Percentiles rank a stretch among this genome's conserved stretches.
Evolutionary conservation across 2,888 invertebrate species (phyloP).

Genomic region (Hypselothyrea guttata): DNA sequence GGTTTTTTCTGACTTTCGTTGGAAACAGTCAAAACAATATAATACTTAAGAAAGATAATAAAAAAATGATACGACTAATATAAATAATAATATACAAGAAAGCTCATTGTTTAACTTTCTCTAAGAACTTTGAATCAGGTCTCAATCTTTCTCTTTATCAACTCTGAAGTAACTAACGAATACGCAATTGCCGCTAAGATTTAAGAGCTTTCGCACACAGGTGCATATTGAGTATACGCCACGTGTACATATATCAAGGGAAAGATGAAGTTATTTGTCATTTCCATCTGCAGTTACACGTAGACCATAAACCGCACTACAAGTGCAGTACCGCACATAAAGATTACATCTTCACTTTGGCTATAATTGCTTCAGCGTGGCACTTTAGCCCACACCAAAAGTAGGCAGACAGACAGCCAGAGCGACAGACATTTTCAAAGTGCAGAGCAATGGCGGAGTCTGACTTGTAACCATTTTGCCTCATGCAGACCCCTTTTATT

Average conservation of each 20-base stretch:
- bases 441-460: constrained; percentile 20
- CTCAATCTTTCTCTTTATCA: background rate
- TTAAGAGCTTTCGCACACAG: constrained; percentile 1
- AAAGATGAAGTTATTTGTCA: constrained; percentile 59
- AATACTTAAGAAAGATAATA: too few relatives aligned
- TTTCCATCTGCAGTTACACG: constrained; percentile 41
- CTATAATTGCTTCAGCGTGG: constrained; percentile 69
- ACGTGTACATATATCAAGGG: constrained; percentile 19
- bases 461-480: constrained; percentile 1
- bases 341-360: constrained; percentile 67
- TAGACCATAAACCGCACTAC: constrained; percentile 15
- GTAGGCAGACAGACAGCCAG: background rate
- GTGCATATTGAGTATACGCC: too few relatives aligned
- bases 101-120: too few relatives aligned
- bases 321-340: constrained; percentile 32
- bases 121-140: background rate
- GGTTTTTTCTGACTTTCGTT: too few relatives aligned
- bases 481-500: constrained; percentile 1
- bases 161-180: background rate
- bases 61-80: too few relatives aligned
- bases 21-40: too few relatives aligned
- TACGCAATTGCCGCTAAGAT: background rate
- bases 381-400: constrained; percentile 37
- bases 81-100: too few relatives aligned
- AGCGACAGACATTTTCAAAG: constrained; percentile 44